Conservation (phyloP, 2,113 vertebrate genomes). For the Pao palembangensis region DNA sequence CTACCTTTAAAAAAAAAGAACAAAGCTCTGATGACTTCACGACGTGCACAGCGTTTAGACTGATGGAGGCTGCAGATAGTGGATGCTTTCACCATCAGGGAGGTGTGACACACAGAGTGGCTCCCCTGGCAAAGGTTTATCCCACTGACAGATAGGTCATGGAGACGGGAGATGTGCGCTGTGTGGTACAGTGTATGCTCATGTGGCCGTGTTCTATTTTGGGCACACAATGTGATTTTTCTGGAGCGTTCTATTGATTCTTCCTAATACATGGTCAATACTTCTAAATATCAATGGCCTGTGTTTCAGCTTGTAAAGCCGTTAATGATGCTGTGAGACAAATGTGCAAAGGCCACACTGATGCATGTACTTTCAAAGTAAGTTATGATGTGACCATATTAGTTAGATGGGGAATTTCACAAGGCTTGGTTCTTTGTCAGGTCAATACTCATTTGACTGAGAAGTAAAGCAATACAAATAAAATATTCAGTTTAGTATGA, state of each 20-base stretch:
- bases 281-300: constrained; percentile 28
- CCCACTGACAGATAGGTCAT: constrained; percentile 18
- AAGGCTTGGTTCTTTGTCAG: neutral
- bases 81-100: neutral
- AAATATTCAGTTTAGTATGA: too few species aligned
- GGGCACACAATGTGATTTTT: constrained; percentile 17
- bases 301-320: constrained; percentile 7
- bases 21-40: too few species aligned
- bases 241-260: constrained; percentile 42
- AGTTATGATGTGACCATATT: constrained; percentile 4
- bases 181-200: constrained; percentile 12
- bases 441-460: too few species aligned
- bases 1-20: too few species aligned
- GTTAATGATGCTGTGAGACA: neutral
- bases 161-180: constrained; percentile 6
- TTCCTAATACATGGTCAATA: constrained; percentile 38
- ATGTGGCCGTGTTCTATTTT: constrained; percentile 39
- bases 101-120: constrained; percentile 14
- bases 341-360: neutral
- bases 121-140: constrained; percentile 10
- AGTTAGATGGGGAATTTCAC: neutral
- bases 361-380: constrained; percentile 15
- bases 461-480: too few species aligned
- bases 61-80: too few species aligned
- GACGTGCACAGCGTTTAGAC: too few species aligned